Evolutionary conservation across 2,797 vertebrate genomes (phyloP).

Genomic region (Malacoraja senta): DNA sequence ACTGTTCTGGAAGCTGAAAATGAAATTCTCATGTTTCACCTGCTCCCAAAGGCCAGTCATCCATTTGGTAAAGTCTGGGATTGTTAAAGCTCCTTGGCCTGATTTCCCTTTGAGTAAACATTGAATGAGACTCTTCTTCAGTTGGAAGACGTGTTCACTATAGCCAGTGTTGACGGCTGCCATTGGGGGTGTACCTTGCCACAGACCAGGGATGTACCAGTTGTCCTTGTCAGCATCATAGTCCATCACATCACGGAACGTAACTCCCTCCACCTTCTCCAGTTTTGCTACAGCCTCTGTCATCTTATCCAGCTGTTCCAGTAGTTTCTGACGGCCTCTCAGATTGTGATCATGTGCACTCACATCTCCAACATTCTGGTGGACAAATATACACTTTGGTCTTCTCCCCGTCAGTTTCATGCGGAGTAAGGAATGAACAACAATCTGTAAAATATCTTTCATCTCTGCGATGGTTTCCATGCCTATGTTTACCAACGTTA

Average conservation of each 20-base stretch:
- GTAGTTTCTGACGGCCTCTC: slow-evolving; percentile 1
- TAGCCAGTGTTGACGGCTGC: too few species aligned
- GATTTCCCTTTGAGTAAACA: not conserved
- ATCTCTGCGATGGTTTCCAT: slow-evolving; percentile 20
- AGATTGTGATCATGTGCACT: slow-evolving; percentile 14
- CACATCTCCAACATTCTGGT: slow-evolving; percentile 28
- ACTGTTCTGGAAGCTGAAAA: slow-evolving; percentile 33
- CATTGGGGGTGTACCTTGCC: not conserved
- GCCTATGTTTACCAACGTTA: slow-evolving; percentile 22
- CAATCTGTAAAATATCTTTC: slow-evolving; percentile 29
- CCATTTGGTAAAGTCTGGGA: slow-evolving; percentile 21
- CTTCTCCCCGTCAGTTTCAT: not conserved
- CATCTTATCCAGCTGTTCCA: slow-evolving; percentile 34
- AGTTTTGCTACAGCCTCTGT: not conserved
- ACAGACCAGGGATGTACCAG: slow-evolving; percentile 14
- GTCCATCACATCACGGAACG: slow-evolving; percentile 21
- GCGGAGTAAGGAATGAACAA: slow-evolving; percentile 17
- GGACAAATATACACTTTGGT: not conserved
- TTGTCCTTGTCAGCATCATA: not conserved
- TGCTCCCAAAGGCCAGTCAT: slow-evolving; percentile 29
- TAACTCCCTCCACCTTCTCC: not conserved
- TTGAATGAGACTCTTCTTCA: not conserved
- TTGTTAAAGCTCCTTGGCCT: not conserved
- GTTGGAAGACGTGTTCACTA: too few species aligned
- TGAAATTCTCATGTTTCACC: slow-evolving; percentile 27